These are phyloP conservation scores for Hypolimnas misippus DNA, from an alignment of 2,888 invertebrate species.

Conservation along the genomic window DNA sequence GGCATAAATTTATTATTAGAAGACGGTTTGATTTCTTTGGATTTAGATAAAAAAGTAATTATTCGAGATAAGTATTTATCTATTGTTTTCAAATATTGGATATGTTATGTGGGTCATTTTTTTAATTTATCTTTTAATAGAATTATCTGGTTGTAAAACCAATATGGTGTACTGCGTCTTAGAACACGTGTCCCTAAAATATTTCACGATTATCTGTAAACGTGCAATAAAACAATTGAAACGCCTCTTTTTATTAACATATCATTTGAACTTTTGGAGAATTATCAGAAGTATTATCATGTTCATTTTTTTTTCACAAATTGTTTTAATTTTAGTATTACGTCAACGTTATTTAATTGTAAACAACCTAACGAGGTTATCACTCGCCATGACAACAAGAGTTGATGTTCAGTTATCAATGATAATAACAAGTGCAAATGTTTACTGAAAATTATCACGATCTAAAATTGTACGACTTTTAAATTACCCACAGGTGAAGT, in stretches of 20 bases:
- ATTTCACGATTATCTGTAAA: not conserved
- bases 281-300: not conserved
- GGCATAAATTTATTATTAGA: not conserved
- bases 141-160: no score
- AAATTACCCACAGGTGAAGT: not conserved
- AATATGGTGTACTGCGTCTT: not conserved
- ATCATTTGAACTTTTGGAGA: not conserved
- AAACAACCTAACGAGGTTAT: slow-evolving; percentile 16
- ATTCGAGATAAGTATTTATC: not conserved
- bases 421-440: slow-evolving; percentile 25
- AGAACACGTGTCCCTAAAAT: no score
- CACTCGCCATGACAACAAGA: slow-evolving; percentile 19
- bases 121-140: not conserved
- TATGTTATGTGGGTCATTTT: not conserved
- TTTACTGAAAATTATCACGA: slow-evolving; percentile 10
- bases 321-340: not conserved
- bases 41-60: not conserved
- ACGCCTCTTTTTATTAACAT: not conserved
- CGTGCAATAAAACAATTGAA: no score
- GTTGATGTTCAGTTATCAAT: slow-evolving; percentile 9
- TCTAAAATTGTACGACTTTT: not conserved
- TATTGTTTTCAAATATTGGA: not conserved
- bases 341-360: not conserved
- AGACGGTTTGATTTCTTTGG: not conserved
- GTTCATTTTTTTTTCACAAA: not conserved